Evolutionary conservation across 2,113 vertebrate genomes (phyloP).

Genomic region (Xerus inauris): DNA sequence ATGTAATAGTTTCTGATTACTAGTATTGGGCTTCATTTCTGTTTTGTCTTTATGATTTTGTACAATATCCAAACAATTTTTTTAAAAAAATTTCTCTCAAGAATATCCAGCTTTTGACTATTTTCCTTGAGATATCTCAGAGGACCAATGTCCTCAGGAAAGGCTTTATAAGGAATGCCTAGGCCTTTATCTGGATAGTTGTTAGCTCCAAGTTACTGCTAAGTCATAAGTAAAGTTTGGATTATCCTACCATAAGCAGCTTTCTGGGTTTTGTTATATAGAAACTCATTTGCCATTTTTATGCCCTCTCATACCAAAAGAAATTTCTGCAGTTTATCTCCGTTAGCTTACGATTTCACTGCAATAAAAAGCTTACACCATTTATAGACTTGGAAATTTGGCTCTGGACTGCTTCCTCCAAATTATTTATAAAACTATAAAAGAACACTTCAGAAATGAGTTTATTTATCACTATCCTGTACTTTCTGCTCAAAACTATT

Average conservation of each 20-base stretch:
- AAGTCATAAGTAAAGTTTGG: constrained; percentile 5
- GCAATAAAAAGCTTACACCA: background rate
- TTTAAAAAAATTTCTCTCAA: constrained; percentile 25
- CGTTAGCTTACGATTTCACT: constrained; percentile 13
- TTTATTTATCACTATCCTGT: background rate
- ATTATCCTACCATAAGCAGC: background rate
- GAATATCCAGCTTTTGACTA: background rate
- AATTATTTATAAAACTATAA: constrained; percentile 57
- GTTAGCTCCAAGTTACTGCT: background rate
- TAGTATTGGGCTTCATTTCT: background rate
- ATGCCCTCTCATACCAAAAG: background rate
- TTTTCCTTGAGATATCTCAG: background rate
- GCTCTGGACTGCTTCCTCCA: background rate
- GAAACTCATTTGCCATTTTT: constrained; percentile 54
- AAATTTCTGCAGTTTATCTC: constrained; percentile 30
- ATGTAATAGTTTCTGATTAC: background rate
- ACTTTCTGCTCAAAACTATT: constrained; percentile 20
- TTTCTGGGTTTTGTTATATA: constrained; percentile 17
- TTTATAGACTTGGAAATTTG: constrained; percentile 40
- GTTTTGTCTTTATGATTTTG: background rate
- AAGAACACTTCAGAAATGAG: background rate
- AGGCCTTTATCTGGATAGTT: background rate
- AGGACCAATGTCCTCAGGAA: background rate
- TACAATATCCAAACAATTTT: background rate
- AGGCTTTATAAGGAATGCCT: background rate